Evolutionary conservation across 2,797 vertebrate genomes (phyloP), one percentile per base, ranked within the genome.

Genomic region (Peromyscus attwateri): DNA sequence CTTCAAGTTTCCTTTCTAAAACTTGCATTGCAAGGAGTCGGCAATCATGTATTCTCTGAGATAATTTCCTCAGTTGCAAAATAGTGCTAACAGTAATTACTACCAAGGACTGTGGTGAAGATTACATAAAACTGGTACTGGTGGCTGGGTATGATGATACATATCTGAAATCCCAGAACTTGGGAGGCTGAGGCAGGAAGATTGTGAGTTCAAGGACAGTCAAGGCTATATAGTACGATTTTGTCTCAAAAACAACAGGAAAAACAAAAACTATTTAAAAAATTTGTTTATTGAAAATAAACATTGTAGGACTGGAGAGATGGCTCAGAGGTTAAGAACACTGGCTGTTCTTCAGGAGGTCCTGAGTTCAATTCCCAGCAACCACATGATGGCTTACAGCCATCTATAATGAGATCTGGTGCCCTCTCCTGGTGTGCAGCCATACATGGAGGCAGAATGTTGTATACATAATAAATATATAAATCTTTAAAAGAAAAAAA

Each of bases 41-140:
- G 71, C 23, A 76, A 73, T 96, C 70, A 95, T 46, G 88, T 89
- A 94, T 23, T 95, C 31, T 89, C 62, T 87, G 25, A 94, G 71
- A 16, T 66, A 93, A 21, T 92, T 93, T 94, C 60, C 57, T 93
- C 66, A 89, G 71, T 94, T 96, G 25, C 83, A 95, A 94, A 91
- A 80, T 66, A 60, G 25, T 19, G 92, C 73, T 89, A 89, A 52
- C 79, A 95, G 94, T 85, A 94, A 95, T 91, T 91, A 95, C 49
- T 40, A 92, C 34, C 13, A 60, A 79, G 13, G 29, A 60, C 29
- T 94, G 23, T 84, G 43, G 55, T 93, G 16, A 93, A 8, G 49
- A 40, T 25, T 83, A 90, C 8, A 75, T 49, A 95, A 94, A 92
- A 95, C 81, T 71, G 21, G 89, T 71, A 23, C 46, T 37, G 8